phyloP scores from a whole-genome alignment of 2,797 vertebrate species.

The Hydrocynus forskahlii region DNA sequence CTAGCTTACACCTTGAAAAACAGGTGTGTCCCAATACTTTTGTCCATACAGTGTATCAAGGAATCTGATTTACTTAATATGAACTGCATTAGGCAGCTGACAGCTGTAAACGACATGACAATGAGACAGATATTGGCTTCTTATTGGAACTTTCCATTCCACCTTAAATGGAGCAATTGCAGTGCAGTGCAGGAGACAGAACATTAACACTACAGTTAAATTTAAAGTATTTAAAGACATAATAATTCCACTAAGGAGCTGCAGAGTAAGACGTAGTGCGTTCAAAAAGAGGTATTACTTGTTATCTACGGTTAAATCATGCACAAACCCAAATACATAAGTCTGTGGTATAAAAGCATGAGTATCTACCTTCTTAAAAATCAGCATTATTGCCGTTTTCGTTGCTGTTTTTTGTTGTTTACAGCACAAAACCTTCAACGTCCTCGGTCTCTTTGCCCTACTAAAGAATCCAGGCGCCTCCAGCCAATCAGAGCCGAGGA shows the following conservation, averaged over 20 bases:
- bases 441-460: slow-evolving; percentile 4
- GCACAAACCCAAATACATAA: not conserved
- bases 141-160: not conserved
- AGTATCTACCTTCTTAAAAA: slow-evolving; percentile 70
- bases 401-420: too few species aligned
- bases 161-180: not conserved
- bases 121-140: not conserved
- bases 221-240: not conserved
- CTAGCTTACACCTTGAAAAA: too few species aligned
- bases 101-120: too few species aligned
- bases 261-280: too few species aligned
- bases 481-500: slow-evolving; percentile 8
- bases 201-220: not conserved
- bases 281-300: too few species aligned
- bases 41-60: too few species aligned
- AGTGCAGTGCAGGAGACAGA: not conserved
- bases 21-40: too few species aligned
- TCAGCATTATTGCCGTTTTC: slow-evolving; percentile 62
- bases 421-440: not conserved
- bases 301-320: not conserved
- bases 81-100: not conserved
- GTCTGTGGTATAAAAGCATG: not conserved
- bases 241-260: not conserved
- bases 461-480: not conserved
- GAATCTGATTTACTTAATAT: not conserved